phyloP scores from a whole-genome alignment of 2,888 invertebrate genomes.

The Stenoptilia bipunctidactyla region DNA sequence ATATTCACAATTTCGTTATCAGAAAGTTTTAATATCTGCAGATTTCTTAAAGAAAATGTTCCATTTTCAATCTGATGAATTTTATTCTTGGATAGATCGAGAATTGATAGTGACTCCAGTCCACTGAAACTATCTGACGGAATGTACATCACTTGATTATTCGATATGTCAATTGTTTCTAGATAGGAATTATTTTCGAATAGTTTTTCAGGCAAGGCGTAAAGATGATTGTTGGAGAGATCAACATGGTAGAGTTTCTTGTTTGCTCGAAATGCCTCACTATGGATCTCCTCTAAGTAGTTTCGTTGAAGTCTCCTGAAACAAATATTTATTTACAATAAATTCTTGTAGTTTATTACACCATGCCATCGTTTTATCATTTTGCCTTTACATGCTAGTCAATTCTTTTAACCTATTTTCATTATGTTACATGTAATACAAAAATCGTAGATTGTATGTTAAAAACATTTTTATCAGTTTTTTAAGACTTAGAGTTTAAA shows the following conservation, averaged over 20 bases:
- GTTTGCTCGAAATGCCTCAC: slow-evolving; percentile 68
- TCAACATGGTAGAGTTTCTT: slow-evolving; percentile 77
- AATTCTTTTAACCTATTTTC: no score
- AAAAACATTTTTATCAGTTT: no score
- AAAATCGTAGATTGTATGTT: no score
- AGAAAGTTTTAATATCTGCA: slow-evolving; percentile 76
- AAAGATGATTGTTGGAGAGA: slow-evolving; percentile 75
- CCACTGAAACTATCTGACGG: slow-evolving; percentile 71
- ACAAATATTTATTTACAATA: no score
- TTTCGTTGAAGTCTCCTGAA: slow-evolving; percentile 77
- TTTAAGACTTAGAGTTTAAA: no score
- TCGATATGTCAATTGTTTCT: slow-evolving; percentile 75
- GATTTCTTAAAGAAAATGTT: slow-evolving; percentile 67
- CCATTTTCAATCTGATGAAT: slow-evolving; percentile 71
- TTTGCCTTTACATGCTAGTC: no score
- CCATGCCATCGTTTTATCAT: no score
- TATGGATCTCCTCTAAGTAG: slow-evolving; percentile 72
- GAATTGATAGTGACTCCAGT: slow-evolving; percentile 71
- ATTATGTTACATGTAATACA: no score
- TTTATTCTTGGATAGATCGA: slow-evolving; percentile 79
- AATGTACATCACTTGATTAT: slow-evolving; percentile 73
- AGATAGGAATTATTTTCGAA: slow-evolving; percentile 72
- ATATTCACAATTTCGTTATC: slow-evolving; percentile 76
- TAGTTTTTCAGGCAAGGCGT: slow-evolving; percentile 65
- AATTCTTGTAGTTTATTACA: no score